A percentile compares a stretch with the other conserved stretches of the same genome.
phyloP scores from a whole-genome alignment of 2,113 vertebrate species.

The Okapia johnstoni region DNA sequence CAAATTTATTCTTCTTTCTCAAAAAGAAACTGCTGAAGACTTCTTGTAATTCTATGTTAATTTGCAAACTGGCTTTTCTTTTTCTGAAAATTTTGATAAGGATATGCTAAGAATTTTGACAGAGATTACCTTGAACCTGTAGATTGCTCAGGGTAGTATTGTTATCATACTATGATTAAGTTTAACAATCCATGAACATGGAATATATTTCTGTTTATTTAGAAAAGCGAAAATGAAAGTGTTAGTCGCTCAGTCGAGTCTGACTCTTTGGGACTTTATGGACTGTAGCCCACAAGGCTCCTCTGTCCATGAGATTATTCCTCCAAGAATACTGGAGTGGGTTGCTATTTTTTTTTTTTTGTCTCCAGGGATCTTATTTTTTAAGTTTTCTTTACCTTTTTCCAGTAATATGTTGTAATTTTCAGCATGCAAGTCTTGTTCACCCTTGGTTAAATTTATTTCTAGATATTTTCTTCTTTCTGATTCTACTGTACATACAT shows the following conservation, averaged over 20 bases:
- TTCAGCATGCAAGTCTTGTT: not conserved
- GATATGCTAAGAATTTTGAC: not conserved
- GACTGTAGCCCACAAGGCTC: not conserved
- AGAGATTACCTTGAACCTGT: not conserved
- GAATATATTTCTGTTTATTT: not conserved
- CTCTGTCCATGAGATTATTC: not conserved
- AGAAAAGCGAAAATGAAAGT: not conserved
- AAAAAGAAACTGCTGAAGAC: not conserved
- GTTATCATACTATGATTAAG: not conserved
- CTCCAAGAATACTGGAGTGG: not conserved
- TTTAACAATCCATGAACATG: not conserved
- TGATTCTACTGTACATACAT: not conserved
- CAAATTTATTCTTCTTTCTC: not conserved
- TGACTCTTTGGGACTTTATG: not conserved
- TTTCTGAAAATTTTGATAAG: not conserved
- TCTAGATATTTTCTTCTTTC: not conserved
- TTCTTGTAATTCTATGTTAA: not conserved
- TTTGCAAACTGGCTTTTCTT: not conserved
- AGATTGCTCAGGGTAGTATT: not conserved
- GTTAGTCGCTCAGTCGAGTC: not conserved
- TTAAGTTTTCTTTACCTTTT: not conserved
- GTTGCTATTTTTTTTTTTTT: not conserved
- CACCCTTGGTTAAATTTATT: not conserved
- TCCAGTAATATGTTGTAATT: not conserved
- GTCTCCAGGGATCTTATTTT: not conserved